Evolutionary conservation across 2,888 invertebrate species (phyloP).

Genomic region (Yponomeuta evonymella): DNA sequence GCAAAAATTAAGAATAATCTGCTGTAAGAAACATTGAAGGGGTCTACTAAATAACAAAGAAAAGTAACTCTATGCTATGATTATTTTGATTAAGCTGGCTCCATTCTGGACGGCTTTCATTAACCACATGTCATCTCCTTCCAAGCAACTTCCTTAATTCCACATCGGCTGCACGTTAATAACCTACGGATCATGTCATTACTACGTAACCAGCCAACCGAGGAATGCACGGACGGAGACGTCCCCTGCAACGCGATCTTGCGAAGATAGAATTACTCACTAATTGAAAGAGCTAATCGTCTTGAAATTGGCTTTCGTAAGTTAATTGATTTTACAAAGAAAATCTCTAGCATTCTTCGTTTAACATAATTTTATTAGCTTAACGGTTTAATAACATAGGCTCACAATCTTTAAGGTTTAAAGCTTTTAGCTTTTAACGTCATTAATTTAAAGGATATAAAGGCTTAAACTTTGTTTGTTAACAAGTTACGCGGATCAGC

Average conservation of each 20-base stretch:
- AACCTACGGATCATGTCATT: slow-evolving; percentile 1
- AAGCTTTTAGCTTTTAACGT: background rate
- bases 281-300: slow-evolving; percentile 3
- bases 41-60: too few relatives aligned
- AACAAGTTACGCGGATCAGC: background rate
- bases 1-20: too few relatives aligned
- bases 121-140: slow-evolving; percentile 9
- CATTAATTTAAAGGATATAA: background rate
- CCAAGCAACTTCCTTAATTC: slow-evolving; percentile 16
- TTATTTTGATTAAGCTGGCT: too few relatives aligned
- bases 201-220: slow-evolving; percentile 39
- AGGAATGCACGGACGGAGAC: slow-evolving; percentile 27
- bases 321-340: background rate
- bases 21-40: too few relatives aligned
- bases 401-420: background rate
- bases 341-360: background rate
- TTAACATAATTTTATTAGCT: background rate
- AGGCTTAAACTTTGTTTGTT: background rate
- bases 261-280: background rate
- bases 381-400: background rate
- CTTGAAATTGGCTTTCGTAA: background rate
- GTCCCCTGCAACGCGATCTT: slow-evolving; percentile 30
- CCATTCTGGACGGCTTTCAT: background rate
- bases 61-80: too few relatives aligned
- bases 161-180: slow-evolving; percentile 21